Percentiles rank a stretch among this genome's conserved stretches.
These are phyloP conservation scores for Cryptocheilus praepositus DNA, from an alignment of 2,888 invertebrate species.

Conservation along the genomic window DNA sequence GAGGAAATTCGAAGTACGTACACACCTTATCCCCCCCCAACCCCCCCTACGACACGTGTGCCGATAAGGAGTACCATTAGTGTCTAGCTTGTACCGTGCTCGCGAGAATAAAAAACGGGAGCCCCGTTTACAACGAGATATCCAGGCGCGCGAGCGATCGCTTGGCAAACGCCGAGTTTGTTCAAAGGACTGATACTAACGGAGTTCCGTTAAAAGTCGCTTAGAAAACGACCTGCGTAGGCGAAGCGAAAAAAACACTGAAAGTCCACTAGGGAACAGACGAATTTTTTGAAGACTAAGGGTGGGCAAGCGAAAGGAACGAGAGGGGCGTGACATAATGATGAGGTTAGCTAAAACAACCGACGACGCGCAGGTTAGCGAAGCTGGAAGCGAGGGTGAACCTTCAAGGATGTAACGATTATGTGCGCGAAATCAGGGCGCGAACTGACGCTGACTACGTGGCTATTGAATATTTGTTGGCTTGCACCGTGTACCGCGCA, in stretches of 20 bases:
- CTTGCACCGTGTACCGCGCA: slow-evolving; percentile 33
- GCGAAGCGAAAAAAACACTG: slow-evolving; percentile 26
- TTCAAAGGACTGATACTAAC: too few relatives aligned
- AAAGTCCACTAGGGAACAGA: slow-evolving; percentile 56
- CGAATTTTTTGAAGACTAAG: slow-evolving; percentile 23
- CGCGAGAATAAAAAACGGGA: too few relatives aligned
- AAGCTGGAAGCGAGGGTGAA: slow-evolving; percentile 2
- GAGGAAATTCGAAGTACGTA: too few relatives aligned
- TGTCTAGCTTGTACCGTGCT: too few relatives aligned
- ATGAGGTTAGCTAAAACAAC: slow-evolving; percentile 30
- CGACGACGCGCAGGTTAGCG: slow-evolving; percentile 29
- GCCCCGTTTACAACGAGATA: not conserved
- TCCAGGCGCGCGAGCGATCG: not conserved
- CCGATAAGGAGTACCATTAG: too few relatives aligned
- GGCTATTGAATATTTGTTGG: slow-evolving; percentile 37
- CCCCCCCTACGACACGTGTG: too few relatives aligned
- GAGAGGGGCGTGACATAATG: too few relatives aligned
- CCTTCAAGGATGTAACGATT: slow-evolving; percentile 13
- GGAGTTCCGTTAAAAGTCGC: too few relatives aligned
- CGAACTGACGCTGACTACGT: slow-evolving; percentile 38
- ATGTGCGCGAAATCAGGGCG: slow-evolving; percentile 32
- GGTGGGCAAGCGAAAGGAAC: not conserved
- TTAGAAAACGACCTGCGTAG: too few relatives aligned
- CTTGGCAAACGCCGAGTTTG: too few relatives aligned
- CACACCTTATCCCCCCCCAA: too few relatives aligned